phyloP scores from a whole-genome alignment of 1,140 invertebrate genomes.

The Meloidogyne floridensis region DNA sequence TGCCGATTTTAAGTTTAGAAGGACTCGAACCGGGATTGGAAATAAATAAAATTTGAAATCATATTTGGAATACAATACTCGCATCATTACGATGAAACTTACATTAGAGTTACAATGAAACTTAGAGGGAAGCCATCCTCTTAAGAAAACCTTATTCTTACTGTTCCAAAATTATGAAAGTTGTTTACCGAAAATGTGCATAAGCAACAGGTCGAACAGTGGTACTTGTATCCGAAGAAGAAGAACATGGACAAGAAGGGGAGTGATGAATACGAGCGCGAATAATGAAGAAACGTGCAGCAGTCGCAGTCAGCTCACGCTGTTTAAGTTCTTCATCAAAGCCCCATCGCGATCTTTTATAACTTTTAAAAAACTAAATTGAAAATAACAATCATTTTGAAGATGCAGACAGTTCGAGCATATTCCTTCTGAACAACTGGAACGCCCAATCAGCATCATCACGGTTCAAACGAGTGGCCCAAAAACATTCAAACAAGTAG shows the following conservation, averaged over 20 bases:
- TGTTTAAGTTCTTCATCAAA: constrained; percentile 3
- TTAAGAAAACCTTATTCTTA: too few species aligned
- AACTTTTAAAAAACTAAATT: constrained; percentile 1
- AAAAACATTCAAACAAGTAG: constrained; percentile 16
- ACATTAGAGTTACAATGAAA: too few species aligned
- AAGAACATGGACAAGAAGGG: background rate
- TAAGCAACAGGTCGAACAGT: constrained; percentile 18
- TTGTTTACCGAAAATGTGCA: constrained; percentile 19
- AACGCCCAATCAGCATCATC: constrained; percentile 25
- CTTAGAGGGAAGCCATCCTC: too few species aligned
- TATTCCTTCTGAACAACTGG: constrained; percentile 23
- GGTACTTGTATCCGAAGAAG: background rate
- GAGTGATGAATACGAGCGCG: background rate
- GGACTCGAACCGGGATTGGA: too few species aligned
- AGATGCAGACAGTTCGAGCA: constrained; percentile 15
- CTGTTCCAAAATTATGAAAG: background rate
- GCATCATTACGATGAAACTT: too few species aligned
- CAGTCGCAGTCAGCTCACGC: constrained; percentile 13
- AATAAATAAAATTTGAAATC: too few species aligned
- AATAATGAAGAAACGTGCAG: constrained; percentile 26
- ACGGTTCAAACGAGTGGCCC: constrained; percentile 15
- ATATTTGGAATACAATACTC: too few species aligned
- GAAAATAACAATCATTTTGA: background rate
- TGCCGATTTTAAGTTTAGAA: too few species aligned
- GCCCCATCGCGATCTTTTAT: background rate